A percentile compares a stretch with the other conserved stretches of the same genome.
Conservation (phyloP, 2,797 vertebrate species). For the Linurgus olivaceus region DNA sequence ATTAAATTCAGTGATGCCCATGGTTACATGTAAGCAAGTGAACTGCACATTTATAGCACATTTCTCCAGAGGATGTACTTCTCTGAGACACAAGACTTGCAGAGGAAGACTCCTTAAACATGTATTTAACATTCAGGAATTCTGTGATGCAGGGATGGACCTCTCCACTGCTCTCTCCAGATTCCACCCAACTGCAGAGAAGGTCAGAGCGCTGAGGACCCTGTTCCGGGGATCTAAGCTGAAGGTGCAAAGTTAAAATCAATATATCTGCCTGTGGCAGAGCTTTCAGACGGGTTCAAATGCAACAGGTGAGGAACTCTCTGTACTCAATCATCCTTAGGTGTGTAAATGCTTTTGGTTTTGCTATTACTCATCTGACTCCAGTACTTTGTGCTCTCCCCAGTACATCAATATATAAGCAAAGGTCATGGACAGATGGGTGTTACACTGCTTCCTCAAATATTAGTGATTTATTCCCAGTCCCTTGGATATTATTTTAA, state of each 20-base stretch:
- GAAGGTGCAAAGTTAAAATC: not conserved
- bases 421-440: constrained; percentile 31
- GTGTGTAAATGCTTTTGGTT: constrained; percentile 17
- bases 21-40: not conserved
- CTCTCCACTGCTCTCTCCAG: not conserved
- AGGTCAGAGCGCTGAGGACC: not conserved
- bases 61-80: not conserved
- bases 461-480: constrained; percentile 60
- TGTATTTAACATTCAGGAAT: not conserved
- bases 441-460: constrained; percentile 38
- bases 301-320: not conserved
- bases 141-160: not conserved
- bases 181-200: not conserved
- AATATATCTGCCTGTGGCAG: fast-evolving
- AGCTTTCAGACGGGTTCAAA: not conserved
- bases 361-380: constrained; percentile 10
- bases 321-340: constrained; percentile 5
- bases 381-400: not conserved
- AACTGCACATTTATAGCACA: not conserved
- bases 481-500: constrained; percentile 28
- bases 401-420: constrained; percentile 40
- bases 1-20: not conserved
- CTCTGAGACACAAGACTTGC: not conserved
- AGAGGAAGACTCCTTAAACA: not conserved
- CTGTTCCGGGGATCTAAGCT: not conserved